Conservation (phyloP, 2,113 vertebrate genomes). For the Mobula hypostoma region DNA sequence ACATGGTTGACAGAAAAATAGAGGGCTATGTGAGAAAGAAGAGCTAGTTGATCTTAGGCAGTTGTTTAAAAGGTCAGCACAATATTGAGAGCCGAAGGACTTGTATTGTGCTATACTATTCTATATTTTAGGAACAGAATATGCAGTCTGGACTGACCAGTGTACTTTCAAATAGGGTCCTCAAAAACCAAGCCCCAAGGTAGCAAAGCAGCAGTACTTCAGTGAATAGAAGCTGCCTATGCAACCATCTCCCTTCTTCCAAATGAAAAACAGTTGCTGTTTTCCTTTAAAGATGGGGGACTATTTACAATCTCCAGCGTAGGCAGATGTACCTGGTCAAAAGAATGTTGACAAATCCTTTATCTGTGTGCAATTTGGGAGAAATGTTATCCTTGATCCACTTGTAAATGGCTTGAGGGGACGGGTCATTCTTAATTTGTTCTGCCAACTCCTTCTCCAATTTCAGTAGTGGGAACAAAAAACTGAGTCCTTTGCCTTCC, state of each 20-base stretch:
- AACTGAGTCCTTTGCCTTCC: constrained; percentile 94
- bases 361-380: constrained; percentile 93
- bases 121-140: background rate
- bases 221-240: background rate
- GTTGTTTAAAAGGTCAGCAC: too few relatives aligned
- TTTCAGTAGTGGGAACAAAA: constrained; percentile 95
- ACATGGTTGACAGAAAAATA: too few relatives aligned
- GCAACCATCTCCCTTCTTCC: too few relatives aligned
- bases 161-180: background rate
- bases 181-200: too few relatives aligned
- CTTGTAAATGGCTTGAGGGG: constrained; percentile 96
- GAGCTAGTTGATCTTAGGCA: too few relatives aligned
- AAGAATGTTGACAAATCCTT: constrained; percentile 99
- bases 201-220: background rate
- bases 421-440: constrained; percentile 92
- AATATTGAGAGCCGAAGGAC: too few relatives aligned
- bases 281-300: background rate
- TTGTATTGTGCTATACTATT: too few relatives aligned
- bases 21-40: too few relatives aligned
- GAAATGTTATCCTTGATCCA: constrained; percentile 99
- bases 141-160: background rate
- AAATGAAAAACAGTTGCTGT: too few relatives aligned
- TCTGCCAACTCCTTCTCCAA: constrained; percentile 96
- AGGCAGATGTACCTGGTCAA: constrained; percentile 78
- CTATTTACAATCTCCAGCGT: background rate